Base-by-base conservation (phyloP, 2,797 vertebrate species). In the Lutjanus campechanus region DNA sequence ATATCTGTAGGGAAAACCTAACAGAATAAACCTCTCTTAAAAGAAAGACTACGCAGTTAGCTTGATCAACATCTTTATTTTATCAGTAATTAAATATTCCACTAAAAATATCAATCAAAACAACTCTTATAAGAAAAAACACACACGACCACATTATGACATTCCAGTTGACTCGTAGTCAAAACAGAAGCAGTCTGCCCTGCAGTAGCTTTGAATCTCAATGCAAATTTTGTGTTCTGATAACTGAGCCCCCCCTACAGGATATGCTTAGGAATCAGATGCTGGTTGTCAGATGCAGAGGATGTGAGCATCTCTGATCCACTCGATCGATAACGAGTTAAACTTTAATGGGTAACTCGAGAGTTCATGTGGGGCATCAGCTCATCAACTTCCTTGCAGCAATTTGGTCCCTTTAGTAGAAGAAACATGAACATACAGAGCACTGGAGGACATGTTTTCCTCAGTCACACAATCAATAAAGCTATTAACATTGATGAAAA, bases 41-140 rank as follows among this genome's bases (percentile, higher is more conserved):
- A 43, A 73, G 7, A 60, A 43, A 13, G 3, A 22, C 9, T 9
- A 11, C 46, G 29, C 11, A 64, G 3, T 10, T 5, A 56, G 22
- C 5, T 40, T 65, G 8, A 49, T 19, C 13, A 76, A 8, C 9
- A 63, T 69, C 73, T 86, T 73, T 79, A 74, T 77, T 82, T 64
- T 25, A 56, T 43, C 54, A 11, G 9, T 20, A 66, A 76, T 76
- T 54, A 77, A 69, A 81, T 76, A 46, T 17, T 61, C 7, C 2
- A 11, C 16, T 56, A 7, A 1, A 71, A 11, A 11, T 1, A 3
- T 69, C 17, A 61, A 62, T 20, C 44, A 69, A 71, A 68, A 60
- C 5, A 75, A 25, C 17, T 15, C 13, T 36, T 46, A 22, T 55
- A 74, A 55, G 0, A 73, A 61, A 69, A 15, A 9, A 58, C 29